phyloP scores from a whole-genome alignment of 2,797 vertebrate species.

The Phrynocephalus guinanensis region DNA sequence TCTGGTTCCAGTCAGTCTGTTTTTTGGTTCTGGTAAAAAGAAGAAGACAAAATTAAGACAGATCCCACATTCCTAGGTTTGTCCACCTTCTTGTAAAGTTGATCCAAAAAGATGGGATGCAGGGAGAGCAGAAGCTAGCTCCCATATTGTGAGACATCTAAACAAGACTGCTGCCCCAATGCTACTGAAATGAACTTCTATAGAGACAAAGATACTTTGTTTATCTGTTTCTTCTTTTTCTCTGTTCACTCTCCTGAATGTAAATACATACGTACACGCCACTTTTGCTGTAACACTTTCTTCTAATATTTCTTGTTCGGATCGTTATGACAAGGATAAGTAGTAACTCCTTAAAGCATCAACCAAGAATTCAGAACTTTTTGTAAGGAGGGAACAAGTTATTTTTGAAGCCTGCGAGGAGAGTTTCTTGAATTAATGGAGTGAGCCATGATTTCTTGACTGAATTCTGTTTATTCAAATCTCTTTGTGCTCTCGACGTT shows the following conservation, averaged over 20 bases:
- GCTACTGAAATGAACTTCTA: constrained; percentile 25
- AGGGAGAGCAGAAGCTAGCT: not conserved
- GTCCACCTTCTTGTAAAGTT: not conserved
- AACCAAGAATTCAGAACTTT: constrained; percentile 65
- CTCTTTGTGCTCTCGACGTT: constrained; percentile 68
- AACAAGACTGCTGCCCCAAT: constrained; percentile 27
- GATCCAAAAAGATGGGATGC: not conserved
- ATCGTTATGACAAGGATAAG: constrained; percentile 82
- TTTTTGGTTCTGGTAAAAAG: not conserved
- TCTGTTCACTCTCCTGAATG: constrained; percentile 24
- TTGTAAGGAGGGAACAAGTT: constrained; percentile 55
- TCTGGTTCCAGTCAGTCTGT: not conserved
- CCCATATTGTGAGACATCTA: constrained; percentile 48
- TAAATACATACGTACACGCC: not conserved
- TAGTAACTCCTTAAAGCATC: constrained; percentile 79
- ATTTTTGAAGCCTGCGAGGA: constrained; percentile 78
- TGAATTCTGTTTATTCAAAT: constrained; percentile 80
- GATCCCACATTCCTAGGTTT: not conserved
- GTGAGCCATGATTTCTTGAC: constrained; percentile 75
- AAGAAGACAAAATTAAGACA: not conserved
- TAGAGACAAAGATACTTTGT: constrained; percentile 24
- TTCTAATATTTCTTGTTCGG: constrained; percentile 53
- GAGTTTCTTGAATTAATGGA: constrained; percentile 82
- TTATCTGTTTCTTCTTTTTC: not conserved
- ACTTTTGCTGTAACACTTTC: constrained; percentile 46